A percentile compares a stretch with the other conserved stretches of the same genome.
phyloP scores from a whole-genome alignment of 1,140 invertebrate genomes.

The Drosophila kepulauana region DNA sequence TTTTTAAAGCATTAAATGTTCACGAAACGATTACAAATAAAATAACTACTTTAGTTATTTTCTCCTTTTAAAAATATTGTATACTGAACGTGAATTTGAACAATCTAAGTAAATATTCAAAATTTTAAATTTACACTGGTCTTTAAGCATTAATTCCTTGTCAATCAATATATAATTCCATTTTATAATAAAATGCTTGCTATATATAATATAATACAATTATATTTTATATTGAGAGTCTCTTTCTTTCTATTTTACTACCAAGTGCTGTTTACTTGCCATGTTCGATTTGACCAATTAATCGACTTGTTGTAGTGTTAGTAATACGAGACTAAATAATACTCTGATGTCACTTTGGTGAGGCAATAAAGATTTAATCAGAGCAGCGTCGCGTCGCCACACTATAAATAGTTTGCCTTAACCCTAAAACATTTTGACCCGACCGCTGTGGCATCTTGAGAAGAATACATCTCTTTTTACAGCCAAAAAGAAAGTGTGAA shows the following conservation, averaged over 20 bases:
- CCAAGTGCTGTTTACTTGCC: conserved; percentile 5
- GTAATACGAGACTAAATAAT: conserved; percentile 38
- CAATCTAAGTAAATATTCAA: too few relatives aligned
- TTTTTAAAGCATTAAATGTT: neutral
- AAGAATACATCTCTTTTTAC: conserved; percentile 75
- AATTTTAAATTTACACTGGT: too few relatives aligned
- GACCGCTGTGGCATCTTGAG: conserved; percentile 11
- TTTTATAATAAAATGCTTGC: neutral
- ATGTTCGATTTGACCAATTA: conserved; percentile 57
- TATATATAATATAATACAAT: too few relatives aligned
- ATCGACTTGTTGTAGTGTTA: conserved; percentile 26
- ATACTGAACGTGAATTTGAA: too few relatives aligned
- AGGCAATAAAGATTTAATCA: conserved; percentile 76
- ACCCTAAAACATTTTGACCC: conserved; percentile 44
- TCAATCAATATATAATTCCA: too few relatives aligned
- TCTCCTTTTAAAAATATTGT: too few relatives aligned
- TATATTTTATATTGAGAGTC: neutral
- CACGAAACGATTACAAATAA: too few relatives aligned
- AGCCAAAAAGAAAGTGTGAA: conserved; percentile 82
- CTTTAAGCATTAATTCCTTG: too few relatives aligned
- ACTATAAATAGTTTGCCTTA: conserved; percentile 31
- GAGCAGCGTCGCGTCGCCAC: conserved; percentile 8
- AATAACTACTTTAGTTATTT: too few relatives aligned
- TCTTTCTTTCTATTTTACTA: neutral
- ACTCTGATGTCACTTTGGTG: conserved; percentile 54